These are phyloP conservation scores for Andricus curvator DNA, from an alignment of 2,888 invertebrate genomes.

Conservation along the genomic window DNA sequence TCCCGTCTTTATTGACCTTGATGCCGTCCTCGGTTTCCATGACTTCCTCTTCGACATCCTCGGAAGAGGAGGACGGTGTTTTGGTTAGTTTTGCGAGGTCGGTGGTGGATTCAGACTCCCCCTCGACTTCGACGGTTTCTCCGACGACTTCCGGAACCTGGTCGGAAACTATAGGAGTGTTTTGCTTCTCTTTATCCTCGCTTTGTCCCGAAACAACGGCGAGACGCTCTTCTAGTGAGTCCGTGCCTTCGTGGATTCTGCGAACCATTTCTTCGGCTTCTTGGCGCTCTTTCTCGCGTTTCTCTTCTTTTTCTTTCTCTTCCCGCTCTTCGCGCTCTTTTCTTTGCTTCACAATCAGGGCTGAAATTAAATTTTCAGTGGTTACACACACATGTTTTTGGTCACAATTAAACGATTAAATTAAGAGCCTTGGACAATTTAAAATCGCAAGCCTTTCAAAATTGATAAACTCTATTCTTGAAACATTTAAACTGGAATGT, in stretches of 20 bases:
- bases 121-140: slow-evolving; percentile 70
- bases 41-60: slow-evolving; percentile 69
- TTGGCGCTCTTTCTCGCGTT: slow-evolving; percentile 79
- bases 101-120: slow-evolving; percentile 55
- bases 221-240: slow-evolving; percentile 76
- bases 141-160: slow-evolving; percentile 55
- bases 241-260: slow-evolving; percentile 79
- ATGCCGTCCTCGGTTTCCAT: slow-evolving; percentile 69
- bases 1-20: slow-evolving; percentile 75
- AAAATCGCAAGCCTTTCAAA: no score
- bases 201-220: slow-evolving; percentile 73
- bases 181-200: slow-evolving; percentile 70
- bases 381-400: no score
- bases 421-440: no score
- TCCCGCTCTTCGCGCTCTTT: slow-evolving; percentile 83
- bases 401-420: no score
- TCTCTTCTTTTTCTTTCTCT: slow-evolving; percentile 79
- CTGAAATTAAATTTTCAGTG: slow-evolving; percentile 66
- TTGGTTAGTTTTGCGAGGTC: slow-evolving; percentile 65
- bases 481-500: no score
- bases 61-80: slow-evolving; percentile 64
- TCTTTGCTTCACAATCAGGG: slow-evolving; percentile 82
- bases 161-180: slow-evolving; percentile 56
- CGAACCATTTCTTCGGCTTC: slow-evolving; percentile 80
- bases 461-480: no score